Percentiles rank a stretch among this genome's conserved stretches.
Evolutionary conservation across 2,797 vertebrate species (phyloP).

Genomic region (Podarcis lilfordi): DNA sequence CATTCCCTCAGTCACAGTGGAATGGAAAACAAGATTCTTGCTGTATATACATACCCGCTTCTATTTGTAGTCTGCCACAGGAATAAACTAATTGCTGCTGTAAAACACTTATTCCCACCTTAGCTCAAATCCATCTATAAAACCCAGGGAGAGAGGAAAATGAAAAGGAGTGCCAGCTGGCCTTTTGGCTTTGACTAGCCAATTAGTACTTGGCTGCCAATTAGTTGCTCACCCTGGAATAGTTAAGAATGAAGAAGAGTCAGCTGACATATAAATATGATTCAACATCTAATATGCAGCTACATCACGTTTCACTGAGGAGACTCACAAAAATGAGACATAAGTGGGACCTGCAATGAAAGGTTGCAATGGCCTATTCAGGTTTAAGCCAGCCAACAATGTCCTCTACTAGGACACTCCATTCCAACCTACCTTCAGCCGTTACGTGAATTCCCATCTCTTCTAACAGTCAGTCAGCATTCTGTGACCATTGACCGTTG

Average conservation of each 20-base stretch:
- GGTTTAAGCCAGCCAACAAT: background rate
- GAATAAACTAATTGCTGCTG: slow-evolving; percentile 66
- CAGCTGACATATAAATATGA: slow-evolving; percentile 36
- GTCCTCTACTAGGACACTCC: background rate
- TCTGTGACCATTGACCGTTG: background rate
- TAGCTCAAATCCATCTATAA: slow-evolving; percentile 50
- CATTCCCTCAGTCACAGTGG: slow-evolving; percentile 55
- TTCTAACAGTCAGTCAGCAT: too few relatives aligned
- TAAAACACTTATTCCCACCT: slow-evolving; percentile 57
- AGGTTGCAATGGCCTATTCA: background rate
- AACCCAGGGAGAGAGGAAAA: slow-evolving; percentile 27
- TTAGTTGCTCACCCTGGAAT: slow-evolving; percentile 47
- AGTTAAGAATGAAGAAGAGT: slow-evolving; percentile 39
- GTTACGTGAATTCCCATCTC: too few relatives aligned
- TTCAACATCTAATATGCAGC: slow-evolving; percentile 21
- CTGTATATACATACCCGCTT: slow-evolving; percentile 50
- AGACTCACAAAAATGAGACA: background rate
- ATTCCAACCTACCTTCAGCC: background rate
- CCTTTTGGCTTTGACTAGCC: slow-evolving; percentile 50
- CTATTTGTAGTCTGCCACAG: slow-evolving; percentile 68
- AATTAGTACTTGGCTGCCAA: slow-evolving; percentile 59
- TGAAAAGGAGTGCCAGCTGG: slow-evolving; percentile 49
- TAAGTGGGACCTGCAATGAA: background rate
- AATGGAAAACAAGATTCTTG: slow-evolving; percentile 68
- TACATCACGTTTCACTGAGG: background rate